Evolutionary conservation across 2,797 vertebrate species (phyloP), one percentile per base, ranked within the genome.

Genomic region (Schizopygopsis malacanthus): DNA sequence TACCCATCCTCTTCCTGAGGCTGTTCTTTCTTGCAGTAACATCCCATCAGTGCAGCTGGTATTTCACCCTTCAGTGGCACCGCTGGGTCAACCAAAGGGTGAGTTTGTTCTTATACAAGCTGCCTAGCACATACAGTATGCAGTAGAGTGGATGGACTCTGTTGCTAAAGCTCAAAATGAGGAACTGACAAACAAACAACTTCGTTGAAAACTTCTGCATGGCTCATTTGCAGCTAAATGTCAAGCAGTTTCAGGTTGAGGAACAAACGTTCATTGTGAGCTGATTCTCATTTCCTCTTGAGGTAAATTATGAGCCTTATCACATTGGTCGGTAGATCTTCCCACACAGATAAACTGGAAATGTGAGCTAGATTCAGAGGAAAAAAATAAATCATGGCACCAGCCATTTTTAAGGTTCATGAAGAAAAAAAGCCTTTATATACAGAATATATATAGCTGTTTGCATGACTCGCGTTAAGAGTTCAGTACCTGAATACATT

Each of bases 141-240:
- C 25, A 69, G 28, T 12, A 81, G n/a, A 50, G 20, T 12, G 16
- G 22, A 54, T 39, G 4, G 11, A 52, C 79, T 20, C 25, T 39
- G 2, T 50, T 54, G n/a, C 63, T 13, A 18, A 70, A 45, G 5
- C 50, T 70, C 50, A 76, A 67, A 84, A 54, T 37, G 16, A 78
- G 33, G 15, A 80, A 41, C n/a, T 84, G 73, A 82, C 39, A 20
- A 22, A 82, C 43, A 20, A 22, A 77, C 56, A 16, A 79, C 54
- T 82, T 12, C 7, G 25, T 56, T 84, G 41, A 83, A 43, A 43
- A 37, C 12, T 81, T 79, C 28, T 81, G 72, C 78, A 85, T 6
- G 28, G 69, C 79, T 80, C 50, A 90, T 90, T 87, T 87, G 69
- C 52, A 83, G 75, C 63, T 54, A 91, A 91, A 90, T 88, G 86